Base-by-base conservation (phyloP, 2,888 invertebrate species). In the Pollenia angustigena region DNA sequence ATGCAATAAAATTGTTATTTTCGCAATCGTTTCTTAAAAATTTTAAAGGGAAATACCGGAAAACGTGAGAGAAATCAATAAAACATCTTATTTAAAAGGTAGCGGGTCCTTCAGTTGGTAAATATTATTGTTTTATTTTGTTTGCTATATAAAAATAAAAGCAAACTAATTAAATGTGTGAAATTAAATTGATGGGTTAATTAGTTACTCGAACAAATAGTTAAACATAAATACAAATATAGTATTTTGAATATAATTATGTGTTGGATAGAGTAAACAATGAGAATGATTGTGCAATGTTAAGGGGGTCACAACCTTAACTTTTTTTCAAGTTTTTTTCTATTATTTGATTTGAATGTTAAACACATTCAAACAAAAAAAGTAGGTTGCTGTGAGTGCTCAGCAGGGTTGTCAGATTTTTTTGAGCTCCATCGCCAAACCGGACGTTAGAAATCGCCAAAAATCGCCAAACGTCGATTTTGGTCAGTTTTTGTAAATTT, bases 21-120 rank as follows among this genome's bases (percentile, higher is more conserved):
- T 64, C 32, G 40, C 18, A 48, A 42, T 12, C 14, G 18, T 48
- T 44, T 68, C n/a, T n/a, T n/a, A 50, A 56, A 50, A 81, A 75
- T 10, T 44, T 12, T 2, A 32, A 56, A 32, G 12, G 62, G 64
- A 72, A 52, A 46, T 54, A 62, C 40, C 69, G 52, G 14, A 71
- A 48, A 76, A 69, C 69, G 75, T 69, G 76, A 11, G 54, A 75
- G 46, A 85, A 85, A 85, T 85, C 71, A 76, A 81, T 76, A 76
- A 42, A 23, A 52, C 16, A 23, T 14, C 18, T 62, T 11, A 40
- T 72, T 46, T 56, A 56, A 71, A 52, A 64, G 48, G 14, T 44
- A 46, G 16, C 16, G 44, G 14, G 44, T 60, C 44, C 52, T 69
- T 62, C 14, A 52, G 23, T 81, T 54, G 81, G 78, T 85, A 85